Base-by-base conservation (phyloP, 2,113 vertebrate genomes). In the Amia ocellicauda region DNA sequence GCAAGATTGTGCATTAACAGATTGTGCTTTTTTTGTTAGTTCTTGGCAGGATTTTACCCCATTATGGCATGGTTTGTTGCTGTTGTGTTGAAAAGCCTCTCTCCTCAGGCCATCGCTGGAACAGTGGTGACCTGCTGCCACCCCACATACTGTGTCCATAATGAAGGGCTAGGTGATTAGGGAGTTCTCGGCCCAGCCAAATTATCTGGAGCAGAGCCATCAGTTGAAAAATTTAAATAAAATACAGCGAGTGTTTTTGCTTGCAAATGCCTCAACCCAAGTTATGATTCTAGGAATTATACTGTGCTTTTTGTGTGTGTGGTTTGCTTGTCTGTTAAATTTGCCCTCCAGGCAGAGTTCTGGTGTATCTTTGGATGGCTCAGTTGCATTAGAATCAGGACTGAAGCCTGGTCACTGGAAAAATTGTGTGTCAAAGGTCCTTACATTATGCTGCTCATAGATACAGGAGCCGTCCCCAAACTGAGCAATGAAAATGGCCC, bases 61-160 rank as follows among this genome's bases (percentile, higher is more conserved):
- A n/a, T 69, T 74, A 74, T 65, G 74, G 74, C 59, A 50, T 56
- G 70, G 72, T 60, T 64, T 77, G 70, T 68, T 63, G 76, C 66
- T 71, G 73, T 61, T 26, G 65, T 43, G 58, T 67, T 62, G n/a
- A n/a, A 36, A 11, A 36, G 11, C 11, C 31, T 19, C n/a, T 60
- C 71, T 82, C 80, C 72, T 75, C 70, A 66, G 66, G 79, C 71
- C 75, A 66, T 52, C 63, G 36, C 72, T 41, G 57, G 69, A 76
- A 75, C 76, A 80, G 78, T 71, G 69, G 69, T 83, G 81, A 86
- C 79, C 81, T 77, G 62, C 5, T 77, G 73, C 69, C 74, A 74
- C 76, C 72, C 74, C 67, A 74, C 71, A 79, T 82, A 75, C 67
- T 66, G 69, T 16, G 13, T 69, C 72, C 71, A 69, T 77, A 79